These are phyloP conservation scores for Tichodroma muraria DNA, from an alignment of 2,113 vertebrate genomes.

Conservation along the genomic window DNA sequence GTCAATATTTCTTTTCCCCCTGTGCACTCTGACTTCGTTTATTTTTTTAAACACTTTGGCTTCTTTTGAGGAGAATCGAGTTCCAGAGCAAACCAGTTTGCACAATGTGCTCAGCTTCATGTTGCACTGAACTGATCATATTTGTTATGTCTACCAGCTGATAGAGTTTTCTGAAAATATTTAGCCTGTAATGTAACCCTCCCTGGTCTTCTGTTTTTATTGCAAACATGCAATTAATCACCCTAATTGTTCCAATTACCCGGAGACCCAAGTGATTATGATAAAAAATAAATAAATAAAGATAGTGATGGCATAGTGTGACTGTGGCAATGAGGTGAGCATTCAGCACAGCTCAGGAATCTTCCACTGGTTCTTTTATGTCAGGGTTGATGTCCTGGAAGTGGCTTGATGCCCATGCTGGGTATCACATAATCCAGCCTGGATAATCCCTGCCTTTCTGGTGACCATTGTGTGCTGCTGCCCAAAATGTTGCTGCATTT, in stretches of 20 bases:
- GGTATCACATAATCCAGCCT: neutral
- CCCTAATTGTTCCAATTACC: constrained; percentile 81
- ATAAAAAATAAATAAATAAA: constrained; percentile 25
- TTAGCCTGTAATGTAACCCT: constrained; percentile 81
- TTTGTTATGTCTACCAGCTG: constrained; percentile 71
- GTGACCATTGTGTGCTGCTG: neutral
- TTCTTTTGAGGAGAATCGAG: constrained; percentile 35
- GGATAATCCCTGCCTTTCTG: neutral
- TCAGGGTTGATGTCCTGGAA: neutral
- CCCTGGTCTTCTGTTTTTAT: constrained; percentile 82
- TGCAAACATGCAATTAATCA: constrained; percentile 89
- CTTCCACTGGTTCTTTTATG: neutral
- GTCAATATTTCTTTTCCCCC: constrained; percentile 65
- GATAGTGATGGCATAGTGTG: neutral
- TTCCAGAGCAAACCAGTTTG: constrained; percentile 63
- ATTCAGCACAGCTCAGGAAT: neutral
- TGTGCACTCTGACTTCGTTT: constrained; percentile 58
- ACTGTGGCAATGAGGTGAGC: neutral
- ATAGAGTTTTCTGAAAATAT: constrained; percentile 78
- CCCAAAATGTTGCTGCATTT: neutral
- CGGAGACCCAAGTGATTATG: constrained; percentile 68
- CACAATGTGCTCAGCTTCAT: constrained; percentile 19
- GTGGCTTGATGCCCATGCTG: neutral
- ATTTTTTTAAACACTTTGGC: constrained; percentile 70
- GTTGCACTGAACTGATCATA: constrained; percentile 33